phyloP scores from a whole-genome alignment of 64 coral and sea anemone genomes.

The Acropora tenuis region DNA sequence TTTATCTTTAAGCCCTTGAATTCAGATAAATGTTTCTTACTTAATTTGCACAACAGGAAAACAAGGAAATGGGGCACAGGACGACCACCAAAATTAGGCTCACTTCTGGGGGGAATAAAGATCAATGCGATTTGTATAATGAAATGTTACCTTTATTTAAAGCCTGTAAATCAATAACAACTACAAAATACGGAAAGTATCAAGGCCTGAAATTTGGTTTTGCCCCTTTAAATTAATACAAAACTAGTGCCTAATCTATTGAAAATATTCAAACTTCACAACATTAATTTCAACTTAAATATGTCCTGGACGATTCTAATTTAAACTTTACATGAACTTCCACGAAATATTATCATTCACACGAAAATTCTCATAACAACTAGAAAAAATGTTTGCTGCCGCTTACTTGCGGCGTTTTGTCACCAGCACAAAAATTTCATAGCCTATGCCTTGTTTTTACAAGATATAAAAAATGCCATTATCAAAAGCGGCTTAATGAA shows the following conservation, averaged over 20 bases:
- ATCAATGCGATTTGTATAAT: background rate
- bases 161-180: background rate
- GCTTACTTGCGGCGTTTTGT: background rate
- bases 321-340: conserved; percentile 3
- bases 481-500: background rate
- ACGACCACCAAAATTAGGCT: too few relatives aligned
- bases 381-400: background rate
- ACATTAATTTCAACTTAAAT: conserved; percentile 49
- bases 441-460: background rate
- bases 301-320: background rate
- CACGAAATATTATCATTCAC: conserved; percentile 17
- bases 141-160: conserved; percentile 33
- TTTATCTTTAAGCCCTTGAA: too few relatives aligned
- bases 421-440: background rate
- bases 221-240: background rate
- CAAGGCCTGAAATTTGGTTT: background rate
- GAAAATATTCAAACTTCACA: background rate
- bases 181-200: background rate
- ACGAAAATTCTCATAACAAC: conserved; percentile 5
- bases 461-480: conserved; percentile 4
- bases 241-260: background rate
- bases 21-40: too few relatives aligned
- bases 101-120: too few relatives aligned
- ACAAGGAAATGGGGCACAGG: too few relatives aligned
- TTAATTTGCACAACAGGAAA: too few relatives aligned